phyloP scores from a whole-genome alignment of 2,797 vertebrate species.

The Bryconaethiops microstoma region DNA sequence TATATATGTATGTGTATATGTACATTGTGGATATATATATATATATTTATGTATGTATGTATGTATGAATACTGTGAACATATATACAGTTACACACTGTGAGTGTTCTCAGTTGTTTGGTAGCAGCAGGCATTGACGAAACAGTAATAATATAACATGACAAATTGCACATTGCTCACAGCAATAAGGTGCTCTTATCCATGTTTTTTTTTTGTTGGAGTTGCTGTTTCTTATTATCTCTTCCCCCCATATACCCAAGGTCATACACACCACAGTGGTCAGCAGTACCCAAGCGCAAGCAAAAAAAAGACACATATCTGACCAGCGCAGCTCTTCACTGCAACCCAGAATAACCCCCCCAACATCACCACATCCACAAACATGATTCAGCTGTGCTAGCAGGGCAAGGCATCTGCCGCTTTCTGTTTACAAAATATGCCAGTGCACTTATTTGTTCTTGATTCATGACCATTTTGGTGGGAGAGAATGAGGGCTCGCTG shows the following conservation, averaged over 20 bases:
- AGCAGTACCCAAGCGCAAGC: slow-evolving; percentile 4
- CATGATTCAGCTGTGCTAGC: slow-evolving; percentile 20
- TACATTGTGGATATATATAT: too few relatives aligned
- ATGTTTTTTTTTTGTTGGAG: background rate
- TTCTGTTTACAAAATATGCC: slow-evolving; percentile 41
- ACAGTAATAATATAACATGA: too few relatives aligned
- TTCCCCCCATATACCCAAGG: background rate
- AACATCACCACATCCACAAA: slow-evolving; percentile 20
- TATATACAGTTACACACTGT: too few relatives aligned
- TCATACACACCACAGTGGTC: slow-evolving; percentile 14
- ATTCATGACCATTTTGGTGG: slow-evolving; percentile 27
- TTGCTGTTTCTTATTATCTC: background rate
- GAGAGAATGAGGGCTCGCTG: slow-evolving; percentile 13
- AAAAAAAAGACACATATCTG: background rate
- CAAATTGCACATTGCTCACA: too few relatives aligned
- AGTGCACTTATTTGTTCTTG: slow-evolving; percentile 21
- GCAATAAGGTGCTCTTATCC: too few relatives aligned
- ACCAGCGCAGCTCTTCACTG: background rate
- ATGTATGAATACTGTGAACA: too few relatives aligned
- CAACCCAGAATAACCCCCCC: background rate
- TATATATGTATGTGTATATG: too few relatives aligned
- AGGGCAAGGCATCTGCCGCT: slow-evolving; percentile 35
- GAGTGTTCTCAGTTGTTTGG: too few relatives aligned
- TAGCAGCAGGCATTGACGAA: too few relatives aligned
- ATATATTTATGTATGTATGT: too few relatives aligned